A percentile compares a stretch with the other conserved stretches of the same genome.
These are phyloP conservation scores for Xestia sexstrigata DNA, from an alignment of 2,888 invertebrate genomes.

Conservation along the genomic window DNA sequence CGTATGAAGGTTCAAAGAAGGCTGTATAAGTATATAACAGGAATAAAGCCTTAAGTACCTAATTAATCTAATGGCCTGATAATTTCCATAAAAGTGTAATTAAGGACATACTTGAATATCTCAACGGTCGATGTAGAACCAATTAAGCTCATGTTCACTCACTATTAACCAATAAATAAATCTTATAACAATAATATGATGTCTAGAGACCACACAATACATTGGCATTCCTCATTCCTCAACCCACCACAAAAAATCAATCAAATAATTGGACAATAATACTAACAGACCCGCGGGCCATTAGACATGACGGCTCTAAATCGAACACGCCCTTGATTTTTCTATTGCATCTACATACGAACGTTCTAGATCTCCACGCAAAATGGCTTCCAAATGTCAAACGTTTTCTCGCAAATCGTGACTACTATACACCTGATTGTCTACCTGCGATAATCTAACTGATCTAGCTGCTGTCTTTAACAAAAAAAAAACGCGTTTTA, in stretches of 20 bases:
- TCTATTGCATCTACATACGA: constrained; percentile 58
- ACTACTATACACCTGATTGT: constrained; percentile 69
- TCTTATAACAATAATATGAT: background rate
- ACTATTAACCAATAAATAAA: constrained; percentile 27
- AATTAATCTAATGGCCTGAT: constrained; percentile 34
- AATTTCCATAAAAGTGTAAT: constrained; percentile 42
- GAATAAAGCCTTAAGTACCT: constrained; percentile 29
- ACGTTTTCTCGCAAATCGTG: constrained; percentile 67
- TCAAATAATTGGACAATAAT: constrained; percentile 50
- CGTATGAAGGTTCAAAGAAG: constrained; percentile 36
- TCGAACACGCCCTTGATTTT: constrained; percentile 65
- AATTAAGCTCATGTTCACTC: constrained; percentile 33
- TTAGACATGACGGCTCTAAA: constrained; percentile 50
- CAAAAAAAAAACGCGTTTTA: constrained; percentile 31
- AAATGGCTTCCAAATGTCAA: constrained; percentile 71
- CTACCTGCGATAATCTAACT: constrained; percentile 64
- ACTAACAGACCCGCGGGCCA: constrained; percentile 39
- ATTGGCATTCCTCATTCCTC: constrained; percentile 42
- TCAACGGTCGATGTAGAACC: constrained; percentile 3
- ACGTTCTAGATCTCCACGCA: constrained; percentile 63
- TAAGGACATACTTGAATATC: constrained; percentile 24
- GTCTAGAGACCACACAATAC: constrained; percentile 16
- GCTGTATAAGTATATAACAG: constrained; percentile 10
- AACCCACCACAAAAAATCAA: constrained; percentile 43
- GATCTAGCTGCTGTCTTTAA: constrained; percentile 23